Conservation (phyloP, 2,113 vertebrate species). For the Aplodontia rufa region DNA sequence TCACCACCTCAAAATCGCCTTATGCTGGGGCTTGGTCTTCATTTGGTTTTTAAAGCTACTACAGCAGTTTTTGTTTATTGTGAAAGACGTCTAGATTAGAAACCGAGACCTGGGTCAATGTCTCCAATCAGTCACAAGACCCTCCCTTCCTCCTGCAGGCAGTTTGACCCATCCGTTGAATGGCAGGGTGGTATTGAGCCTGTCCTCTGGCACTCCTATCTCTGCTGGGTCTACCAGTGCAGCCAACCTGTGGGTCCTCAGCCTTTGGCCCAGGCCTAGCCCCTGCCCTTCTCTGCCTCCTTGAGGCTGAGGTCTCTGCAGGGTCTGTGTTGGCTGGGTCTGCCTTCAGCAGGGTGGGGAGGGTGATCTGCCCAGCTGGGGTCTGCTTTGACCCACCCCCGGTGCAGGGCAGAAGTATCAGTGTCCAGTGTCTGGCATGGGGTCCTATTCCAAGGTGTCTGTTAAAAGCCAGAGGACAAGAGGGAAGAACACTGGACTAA, state of each 20-base stretch:
- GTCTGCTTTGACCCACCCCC: not conserved
- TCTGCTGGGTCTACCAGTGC: not conserved
- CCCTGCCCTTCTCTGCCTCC: not conserved
- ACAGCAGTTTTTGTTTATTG: not conserved
- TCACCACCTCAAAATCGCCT: not conserved
- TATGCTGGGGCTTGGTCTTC: too few relatives aligned
- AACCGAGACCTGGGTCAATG: not conserved
- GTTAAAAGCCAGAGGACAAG: not conserved
- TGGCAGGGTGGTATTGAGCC: not conserved
- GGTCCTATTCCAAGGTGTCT: not conserved
- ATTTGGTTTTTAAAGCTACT: not conserved
- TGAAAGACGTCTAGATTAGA: not conserved
- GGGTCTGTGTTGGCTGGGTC: not conserved
- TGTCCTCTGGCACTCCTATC: not conserved
- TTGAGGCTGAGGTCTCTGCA: not conserved
- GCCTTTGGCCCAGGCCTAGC: not conserved
- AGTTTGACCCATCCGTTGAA: not conserved
- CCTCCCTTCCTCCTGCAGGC: not conserved
- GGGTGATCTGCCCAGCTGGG: not conserved
- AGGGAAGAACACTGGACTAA: not conserved
- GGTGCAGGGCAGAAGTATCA: not conserved
- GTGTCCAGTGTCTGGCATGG: not conserved
- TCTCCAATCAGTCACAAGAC: not conserved
- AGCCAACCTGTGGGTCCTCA: not conserved
- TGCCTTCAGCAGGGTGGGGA: not conserved